Percentiles rank a stretch among this genome's conserved stretches.
Conservation (phyloP, 2,113 vertebrate genomes). For the Chloebia gouldiae region DNA sequence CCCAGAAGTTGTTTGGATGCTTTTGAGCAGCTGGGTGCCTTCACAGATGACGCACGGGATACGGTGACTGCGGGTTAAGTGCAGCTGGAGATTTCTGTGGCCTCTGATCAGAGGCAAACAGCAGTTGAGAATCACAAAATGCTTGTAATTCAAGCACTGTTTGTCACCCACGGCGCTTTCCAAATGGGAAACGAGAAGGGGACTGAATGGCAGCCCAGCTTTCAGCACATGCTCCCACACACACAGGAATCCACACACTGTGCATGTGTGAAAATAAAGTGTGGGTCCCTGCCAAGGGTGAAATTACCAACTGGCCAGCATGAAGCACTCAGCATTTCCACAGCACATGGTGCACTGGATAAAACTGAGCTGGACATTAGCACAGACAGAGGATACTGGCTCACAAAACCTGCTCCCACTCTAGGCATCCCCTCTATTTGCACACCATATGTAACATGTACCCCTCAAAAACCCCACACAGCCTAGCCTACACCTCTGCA, state of each 20-base stretch:
- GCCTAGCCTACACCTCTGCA: neutral
- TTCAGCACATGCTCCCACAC: neutral
- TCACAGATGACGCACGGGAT: slow-evolving; percentile 1
- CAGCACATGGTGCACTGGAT: neutral
- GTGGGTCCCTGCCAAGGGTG: neutral
- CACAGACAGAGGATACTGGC: neutral
- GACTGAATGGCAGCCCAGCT: neutral
- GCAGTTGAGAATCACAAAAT: slow-evolving; percentile 15
- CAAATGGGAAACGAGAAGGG: neutral
- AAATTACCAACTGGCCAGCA: neutral
- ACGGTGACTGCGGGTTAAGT: slow-evolving; percentile 23
- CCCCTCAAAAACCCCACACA: neutral
- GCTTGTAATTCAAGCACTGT: slow-evolving; percentile 2
- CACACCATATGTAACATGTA: neutral
- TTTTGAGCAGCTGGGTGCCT: slow-evolving; percentile 49
- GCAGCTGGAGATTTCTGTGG: slow-evolving; percentile 38
- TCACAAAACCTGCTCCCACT: too few species aligned
- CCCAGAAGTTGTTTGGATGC: slow-evolving; percentile 25
- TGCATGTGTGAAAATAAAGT: neutral
- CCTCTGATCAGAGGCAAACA: slow-evolving; percentile 34
- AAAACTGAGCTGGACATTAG: neutral
- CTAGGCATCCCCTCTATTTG: fast-evolving
- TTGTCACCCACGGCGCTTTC: neutral
- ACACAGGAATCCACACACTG: neutral
- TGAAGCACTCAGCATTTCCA: fast-evolving